These are phyloP conservation scores for Leptonema lineaticorne DNA, from an alignment of 1,140 invertebrate species.

Conservation along the genomic window DNA sequence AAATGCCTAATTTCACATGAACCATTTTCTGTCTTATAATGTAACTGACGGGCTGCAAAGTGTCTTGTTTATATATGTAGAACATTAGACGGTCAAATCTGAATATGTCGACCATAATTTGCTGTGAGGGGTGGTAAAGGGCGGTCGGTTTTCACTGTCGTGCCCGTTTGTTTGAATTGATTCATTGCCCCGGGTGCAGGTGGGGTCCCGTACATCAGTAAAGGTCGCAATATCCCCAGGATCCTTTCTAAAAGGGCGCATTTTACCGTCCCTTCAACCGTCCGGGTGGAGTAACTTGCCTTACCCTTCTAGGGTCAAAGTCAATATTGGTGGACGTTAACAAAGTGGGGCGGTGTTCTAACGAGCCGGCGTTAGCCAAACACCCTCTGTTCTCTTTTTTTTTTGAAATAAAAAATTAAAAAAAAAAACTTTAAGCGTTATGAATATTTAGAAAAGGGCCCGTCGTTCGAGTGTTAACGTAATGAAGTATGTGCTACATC, in stretches of 20 bases:
- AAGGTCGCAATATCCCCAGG: no score
- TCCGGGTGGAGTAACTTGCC: neutral
- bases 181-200: neutral
- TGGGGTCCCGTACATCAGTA: no score
- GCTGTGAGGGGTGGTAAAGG: neutral
- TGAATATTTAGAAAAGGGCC: neutral
- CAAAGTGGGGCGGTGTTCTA: slow-evolving; percentile 24
- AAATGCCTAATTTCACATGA: no score
- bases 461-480: no score
- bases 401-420: no score
- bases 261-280: no score
- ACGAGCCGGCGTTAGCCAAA: slow-evolving; percentile 7
- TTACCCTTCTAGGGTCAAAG: slow-evolving; percentile 5
- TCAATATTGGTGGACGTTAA: slow-evolving; percentile 30
- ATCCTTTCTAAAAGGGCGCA: neutral
- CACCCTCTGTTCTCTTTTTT: neutral
- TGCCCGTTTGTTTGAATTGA: slow-evolving; percentile 1
- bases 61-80: no score
- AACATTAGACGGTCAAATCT: slow-evolving; percentile 13
- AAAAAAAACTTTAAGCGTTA: neutral
- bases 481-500: no score
- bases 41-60: no score
- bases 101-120: slow-evolving; percentile 26
- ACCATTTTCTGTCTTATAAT: no score
- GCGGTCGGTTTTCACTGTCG: no score